phyloP scores from a whole-genome alignment of 1,140 invertebrate species.

The Phenacoccus solenopsis region DNA sequence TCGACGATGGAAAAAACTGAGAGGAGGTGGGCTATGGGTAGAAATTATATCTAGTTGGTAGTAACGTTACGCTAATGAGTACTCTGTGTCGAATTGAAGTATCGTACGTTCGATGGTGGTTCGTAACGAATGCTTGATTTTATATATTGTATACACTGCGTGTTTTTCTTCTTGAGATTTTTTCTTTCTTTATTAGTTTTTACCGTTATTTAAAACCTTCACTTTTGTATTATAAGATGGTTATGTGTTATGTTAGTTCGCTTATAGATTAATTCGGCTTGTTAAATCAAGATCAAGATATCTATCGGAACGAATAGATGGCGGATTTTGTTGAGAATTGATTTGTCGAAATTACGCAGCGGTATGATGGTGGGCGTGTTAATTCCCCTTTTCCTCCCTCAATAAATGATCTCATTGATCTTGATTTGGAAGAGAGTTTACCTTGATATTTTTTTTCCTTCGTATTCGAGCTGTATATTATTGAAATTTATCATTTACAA shows the following conservation, averaged over 20 bases:
- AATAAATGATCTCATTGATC: slow-evolving; percentile 11
- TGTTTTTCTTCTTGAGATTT: neutral
- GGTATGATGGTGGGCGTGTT: neutral
- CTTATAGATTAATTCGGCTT: neutral
- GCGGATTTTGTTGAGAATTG: too few relatives aligned
- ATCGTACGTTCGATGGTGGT: too few relatives aligned
- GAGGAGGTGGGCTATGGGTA: too few relatives aligned
- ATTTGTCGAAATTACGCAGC: neutral
- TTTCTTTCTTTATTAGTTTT: neutral
- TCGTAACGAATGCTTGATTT: too few relatives aligned
- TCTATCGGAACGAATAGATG: neutral
- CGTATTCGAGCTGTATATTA: slow-evolving; percentile 3
- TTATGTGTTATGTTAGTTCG: neutral
- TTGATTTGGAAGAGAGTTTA: neutral
- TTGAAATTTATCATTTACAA: neutral
- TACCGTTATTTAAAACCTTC: neutral
- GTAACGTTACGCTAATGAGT: too few relatives aligned
- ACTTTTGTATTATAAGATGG: neutral
- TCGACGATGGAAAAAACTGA: too few relatives aligned
- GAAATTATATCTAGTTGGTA: too few relatives aligned
- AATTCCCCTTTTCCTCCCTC: neutral
- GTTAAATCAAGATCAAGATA: neutral
- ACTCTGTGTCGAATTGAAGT: too few relatives aligned
- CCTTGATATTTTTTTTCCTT: neutral
- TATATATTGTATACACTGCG: too few relatives aligned